Base-by-base conservation (phyloP, 1,140 invertebrate species). In the Idris sp. region DNA sequence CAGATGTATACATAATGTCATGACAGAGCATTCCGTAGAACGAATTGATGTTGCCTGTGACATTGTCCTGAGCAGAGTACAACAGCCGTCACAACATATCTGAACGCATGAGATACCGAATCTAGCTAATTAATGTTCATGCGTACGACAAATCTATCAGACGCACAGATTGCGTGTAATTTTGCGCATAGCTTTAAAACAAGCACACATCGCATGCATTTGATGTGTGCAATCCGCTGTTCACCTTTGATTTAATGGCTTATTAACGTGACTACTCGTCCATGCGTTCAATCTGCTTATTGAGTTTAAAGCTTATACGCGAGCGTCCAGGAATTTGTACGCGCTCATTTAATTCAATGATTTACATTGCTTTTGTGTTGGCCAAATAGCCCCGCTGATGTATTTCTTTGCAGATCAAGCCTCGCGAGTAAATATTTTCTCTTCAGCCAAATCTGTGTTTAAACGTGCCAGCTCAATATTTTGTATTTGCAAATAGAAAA, bases 201-300 rank as follows among this genome's bases (percentile, higher is more conserved):
- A 72, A 67, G 58, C 65, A 54, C 48, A 48, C 59, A 46, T 40
- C 71, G 59, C 73, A 49, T 84, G 81, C 78, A 76, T 80, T 77
- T 81, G 82, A 83, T 84, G 77, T 80, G 78, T 78, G 75, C 81
- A 79, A 65, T 78, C 78, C 74, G 71, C 69, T 74, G 72, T 78
- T 74, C 74, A 72, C 75, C 80, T 82, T 84, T 82, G 81, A 83
- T 83, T 81, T 84, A 84, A 82, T 81, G 77, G 76, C 81, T 83
- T 80, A 83, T 82, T 83, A 83, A 80, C 79, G 78, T 73, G 78
- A 77, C 72, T 76, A 74, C 56, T 77, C 77, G 73, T 43, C 58
- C 77, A 48, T 62, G 61, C 71, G 56, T 74, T 53, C 51, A 59
- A 75, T 75, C 49, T 61, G 77, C 75, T 77, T 74, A 79, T 77